phyloP scores from a whole-genome alignment of 1,140 invertebrate genomes.

The Heliconius congener region DNA sequence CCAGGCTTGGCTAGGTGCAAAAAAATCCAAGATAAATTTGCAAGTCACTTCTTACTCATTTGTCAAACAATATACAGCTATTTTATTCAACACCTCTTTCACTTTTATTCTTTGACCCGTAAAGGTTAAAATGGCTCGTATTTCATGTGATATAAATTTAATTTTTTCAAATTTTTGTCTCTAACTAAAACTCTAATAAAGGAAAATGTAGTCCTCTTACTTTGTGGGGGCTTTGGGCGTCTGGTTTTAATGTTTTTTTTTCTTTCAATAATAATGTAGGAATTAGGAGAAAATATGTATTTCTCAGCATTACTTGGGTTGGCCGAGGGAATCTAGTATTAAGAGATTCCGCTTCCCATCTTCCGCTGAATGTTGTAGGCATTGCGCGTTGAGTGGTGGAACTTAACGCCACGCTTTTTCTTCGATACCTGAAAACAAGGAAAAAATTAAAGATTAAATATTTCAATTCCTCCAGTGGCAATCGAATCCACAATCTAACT shows the following conservation, averaged over 20 bases:
- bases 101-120: conserved; percentile 26
- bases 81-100: conserved; percentile 33
- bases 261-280: not conserved
- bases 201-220: conserved; percentile 36
- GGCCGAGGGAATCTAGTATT: too few species aligned
- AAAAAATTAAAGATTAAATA: too few species aligned
- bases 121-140: conserved; percentile 23
- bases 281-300: not conserved
- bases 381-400: too few species aligned
- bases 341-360: too few species aligned
- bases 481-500: too few species aligned
- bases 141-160: conserved; percentile 8
- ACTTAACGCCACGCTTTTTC: too few species aligned
- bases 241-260: not conserved
- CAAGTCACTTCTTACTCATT: conserved; percentile 49
- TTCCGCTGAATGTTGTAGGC: too few species aligned
- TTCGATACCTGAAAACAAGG: too few species aligned
- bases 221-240: not conserved
- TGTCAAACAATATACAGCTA: conserved; percentile 40
- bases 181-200: conserved; percentile 28
- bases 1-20: conserved; percentile 57
- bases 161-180: conserved; percentile 18
- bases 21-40: conserved; percentile 65
- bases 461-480: too few species aligned
- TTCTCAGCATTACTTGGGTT: not conserved